A percentile compares a stretch with the other conserved stretches of the same genome.
Evolutionary conservation across 2,113 vertebrate genomes (phyloP).

Genomic region (Plecturocebus donacophilus): DNA sequence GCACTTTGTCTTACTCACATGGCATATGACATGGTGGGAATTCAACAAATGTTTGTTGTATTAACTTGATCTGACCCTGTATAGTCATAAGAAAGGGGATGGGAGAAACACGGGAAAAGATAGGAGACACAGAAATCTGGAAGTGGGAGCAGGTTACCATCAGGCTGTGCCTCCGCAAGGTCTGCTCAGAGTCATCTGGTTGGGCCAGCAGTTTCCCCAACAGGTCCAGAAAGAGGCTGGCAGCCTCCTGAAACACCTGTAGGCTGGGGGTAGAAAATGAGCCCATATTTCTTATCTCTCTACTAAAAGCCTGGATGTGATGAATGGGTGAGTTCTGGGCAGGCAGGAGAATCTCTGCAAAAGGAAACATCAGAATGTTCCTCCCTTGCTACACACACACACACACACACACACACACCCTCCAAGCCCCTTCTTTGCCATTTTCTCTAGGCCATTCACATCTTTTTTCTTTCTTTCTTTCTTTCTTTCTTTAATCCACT

Average conservation of each 20-base stretch:
- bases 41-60: background rate
- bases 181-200: conserved; percentile 67
- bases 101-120: background rate
- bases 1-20: background rate
- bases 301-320: background rate
- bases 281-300: conserved; percentile 19
- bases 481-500: too few species aligned
- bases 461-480: background rate
- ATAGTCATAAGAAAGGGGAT: background rate
- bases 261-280: conserved; percentile 71
- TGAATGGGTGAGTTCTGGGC: background rate
- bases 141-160: conserved; percentile 74
- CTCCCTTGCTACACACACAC: background rate
- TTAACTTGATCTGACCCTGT: background rate
- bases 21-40: background rate
- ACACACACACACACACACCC: background rate
- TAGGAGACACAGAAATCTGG: background rate
- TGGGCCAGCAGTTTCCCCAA: conserved; percentile 77
- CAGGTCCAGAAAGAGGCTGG: conserved; percentile 78
- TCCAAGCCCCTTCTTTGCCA: background rate
- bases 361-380: background rate
- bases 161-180: conserved; percentile 81
- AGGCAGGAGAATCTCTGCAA: background rate
- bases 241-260: conserved; percentile 74
- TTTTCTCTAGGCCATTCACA: conserved; percentile 15